These are phyloP conservation scores for Ptychodera flava DNA, from an alignment of 35 echinoderm and acorn worm genomes.

Conservation along the genomic window DNA sequence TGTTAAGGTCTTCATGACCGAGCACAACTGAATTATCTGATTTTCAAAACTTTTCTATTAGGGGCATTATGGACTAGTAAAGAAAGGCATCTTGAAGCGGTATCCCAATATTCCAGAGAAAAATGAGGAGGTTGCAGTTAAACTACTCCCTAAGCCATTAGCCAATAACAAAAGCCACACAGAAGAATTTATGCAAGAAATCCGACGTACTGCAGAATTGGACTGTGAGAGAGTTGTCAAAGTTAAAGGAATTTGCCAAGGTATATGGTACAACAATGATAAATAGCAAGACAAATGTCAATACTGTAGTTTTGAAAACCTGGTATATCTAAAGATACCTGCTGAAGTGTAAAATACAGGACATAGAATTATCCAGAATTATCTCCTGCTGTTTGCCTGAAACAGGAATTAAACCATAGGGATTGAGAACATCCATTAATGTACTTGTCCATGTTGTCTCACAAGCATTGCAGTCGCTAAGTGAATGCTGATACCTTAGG, in stretches of 20 bases:
- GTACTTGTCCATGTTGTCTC: too few species aligned
- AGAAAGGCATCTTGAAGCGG: not conserved
- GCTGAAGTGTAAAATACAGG: too few species aligned
- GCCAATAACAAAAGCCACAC: not conserved
- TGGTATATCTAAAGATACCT: too few species aligned
- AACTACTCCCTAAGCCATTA: not conserved
- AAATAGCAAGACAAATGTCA: too few species aligned
- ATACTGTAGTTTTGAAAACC: too few species aligned
- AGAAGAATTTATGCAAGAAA: not conserved
- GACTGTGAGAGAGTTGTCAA: not conserved
- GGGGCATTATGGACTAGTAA: not conserved
- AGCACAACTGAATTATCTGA: not conserved
- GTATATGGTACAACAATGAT: too few species aligned
- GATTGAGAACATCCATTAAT: too few species aligned
- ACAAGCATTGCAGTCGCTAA: too few species aligned
- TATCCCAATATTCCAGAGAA: not conserved
- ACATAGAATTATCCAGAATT: too few species aligned
- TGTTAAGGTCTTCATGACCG: not conserved
- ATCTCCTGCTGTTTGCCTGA: too few species aligned
- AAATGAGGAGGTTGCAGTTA: not conserved
- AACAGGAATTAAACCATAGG: too few species aligned
- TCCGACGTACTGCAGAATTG: not conserved
- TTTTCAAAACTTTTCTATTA: not conserved
- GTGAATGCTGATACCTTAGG: too few species aligned
- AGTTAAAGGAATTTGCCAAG: not conserved